Base-by-base conservation (phyloP, 2,113 vertebrate species). In the Oncorhynchus kisutch region DNA sequence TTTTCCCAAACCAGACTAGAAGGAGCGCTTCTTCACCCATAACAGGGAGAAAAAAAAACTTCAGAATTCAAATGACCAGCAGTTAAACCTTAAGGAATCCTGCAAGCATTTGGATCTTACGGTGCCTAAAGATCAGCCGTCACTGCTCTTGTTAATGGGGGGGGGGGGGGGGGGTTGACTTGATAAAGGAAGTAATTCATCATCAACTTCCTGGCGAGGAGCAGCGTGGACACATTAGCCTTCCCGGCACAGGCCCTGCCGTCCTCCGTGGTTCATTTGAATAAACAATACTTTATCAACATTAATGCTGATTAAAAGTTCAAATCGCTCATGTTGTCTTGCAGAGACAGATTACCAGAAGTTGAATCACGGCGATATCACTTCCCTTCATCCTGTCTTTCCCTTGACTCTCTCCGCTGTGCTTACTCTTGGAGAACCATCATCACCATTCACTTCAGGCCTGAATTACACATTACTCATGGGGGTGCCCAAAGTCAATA, bases 201-300 rank as follows among this genome's bases (percentile, higher is more conserved):
- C 91, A 89, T 92, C 90, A 91, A 84, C 92, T 92, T 93, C 80
- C 82, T 62, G 73, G 86, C 79, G 81, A 80, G 78, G 78, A 77
- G 45, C 84, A 48, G 70, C 66, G 22, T 80, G 87, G 89, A 91
- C 82, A 82, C 76, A 90, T 88, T 76, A 27, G 77, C 9, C 20
- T 24, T 4, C 68, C 68, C 22, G 13, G 18, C 67, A 67, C 9
- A 3, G 22, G 70, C 77, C 2, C 12, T 81, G 88, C 80, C 60
- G 87, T 92, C 90, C 87, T 88, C 82, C 84, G 88, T 92, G 90
- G 92, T 93, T 93, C 84, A 92, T 93, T 87, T 90, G 86, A 91
- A 91, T 92, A 91, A 91, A 94, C 91, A 90, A 73, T 49, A 74
- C 84, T 85, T 87, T 81, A 85, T 90, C 86, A 90, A 91, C 90